phyloP scores from a whole-genome alignment of 2,888 invertebrate species.

The Mimumesa dahlbomi region DNA sequence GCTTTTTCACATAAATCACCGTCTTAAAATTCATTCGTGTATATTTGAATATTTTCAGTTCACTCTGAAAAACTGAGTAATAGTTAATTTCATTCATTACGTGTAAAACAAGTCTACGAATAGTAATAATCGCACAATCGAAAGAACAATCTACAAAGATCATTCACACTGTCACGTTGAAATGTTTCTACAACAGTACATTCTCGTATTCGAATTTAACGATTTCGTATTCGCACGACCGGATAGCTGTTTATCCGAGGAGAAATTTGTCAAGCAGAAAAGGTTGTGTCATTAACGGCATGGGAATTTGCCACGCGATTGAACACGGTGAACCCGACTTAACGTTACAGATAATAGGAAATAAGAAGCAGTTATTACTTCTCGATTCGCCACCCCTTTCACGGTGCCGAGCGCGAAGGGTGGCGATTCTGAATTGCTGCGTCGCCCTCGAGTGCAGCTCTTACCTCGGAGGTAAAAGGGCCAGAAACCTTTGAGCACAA shows the following conservation, averaged over 20 bases:
- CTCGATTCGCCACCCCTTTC: slow-evolving; percentile 40
- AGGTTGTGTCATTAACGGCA: neutral
- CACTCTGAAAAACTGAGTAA: too few relatives aligned
- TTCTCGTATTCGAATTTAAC: too few relatives aligned
- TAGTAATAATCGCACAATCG: too few relatives aligned
- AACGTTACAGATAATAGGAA: slow-evolving; percentile 25
- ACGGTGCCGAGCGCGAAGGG: slow-evolving; percentile 24
- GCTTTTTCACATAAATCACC: neutral
- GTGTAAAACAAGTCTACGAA: too few relatives aligned
- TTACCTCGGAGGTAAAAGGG: slow-evolving; percentile 47
- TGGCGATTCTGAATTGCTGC: slow-evolving; percentile 40
- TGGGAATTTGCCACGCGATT: neutral
- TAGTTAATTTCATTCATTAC: too few relatives aligned
- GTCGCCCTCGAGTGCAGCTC: slow-evolving; percentile 47
- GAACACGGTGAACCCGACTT: neutral
- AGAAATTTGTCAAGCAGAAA: neutral
- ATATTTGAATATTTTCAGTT: too few relatives aligned
- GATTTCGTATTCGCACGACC: too few relatives aligned
- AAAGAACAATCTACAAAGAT: too few relatives aligned
- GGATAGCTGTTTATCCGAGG: too few relatives aligned
- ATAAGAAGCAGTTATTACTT: slow-evolving; percentile 44
- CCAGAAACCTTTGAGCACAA: slow-evolving; percentile 37
- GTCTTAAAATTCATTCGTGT: too few relatives aligned
- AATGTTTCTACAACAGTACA: too few relatives aligned
- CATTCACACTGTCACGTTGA: too few relatives aligned